A percentile compares a stretch with the other conserved stretches of the same genome.
phyloP scores from a whole-genome alignment of 2,888 invertebrate species.

The Cosmopolites sordidus region DNA sequence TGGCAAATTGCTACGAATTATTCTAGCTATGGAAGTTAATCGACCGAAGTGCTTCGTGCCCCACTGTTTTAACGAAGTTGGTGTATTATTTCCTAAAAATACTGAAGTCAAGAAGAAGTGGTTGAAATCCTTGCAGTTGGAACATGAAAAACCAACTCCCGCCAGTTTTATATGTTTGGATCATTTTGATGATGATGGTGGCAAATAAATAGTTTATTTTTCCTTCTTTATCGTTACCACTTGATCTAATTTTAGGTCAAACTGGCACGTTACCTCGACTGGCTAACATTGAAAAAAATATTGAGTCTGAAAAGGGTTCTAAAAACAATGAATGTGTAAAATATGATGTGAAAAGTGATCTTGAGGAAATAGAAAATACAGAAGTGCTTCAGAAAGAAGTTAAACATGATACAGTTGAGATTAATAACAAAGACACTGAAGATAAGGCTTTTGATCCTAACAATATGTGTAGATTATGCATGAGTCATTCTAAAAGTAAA shows the following conservation, averaged over 20 bases:
- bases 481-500: slow-evolving; percentile 2
- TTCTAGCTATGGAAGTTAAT: slow-evolving; percentile 1
- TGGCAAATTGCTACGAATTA: background rate
- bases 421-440: no score
- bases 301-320: background rate
- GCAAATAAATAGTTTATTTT: background rate
- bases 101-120: slow-evolving; percentile 34
- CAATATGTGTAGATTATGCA: slow-evolving; percentile 19
- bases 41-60: slow-evolving; percentile 39
- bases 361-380: no score
- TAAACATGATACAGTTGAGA: no score
- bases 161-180: slow-evolving; percentile 39
- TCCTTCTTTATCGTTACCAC: background rate
- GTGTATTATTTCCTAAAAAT: slow-evolving; percentile 39
- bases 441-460: background rate
- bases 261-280: background rate
- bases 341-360: no score
- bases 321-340: background rate
- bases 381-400: no score
- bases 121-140: slow-evolving; percentile 35
- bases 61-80: slow-evolving; percentile 38
- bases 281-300: background rate
- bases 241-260: background rate
- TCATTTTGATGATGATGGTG: slow-evolving; percentile 36
- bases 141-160: slow-evolving; percentile 25